Base-by-base conservation (phyloP, 2,888 invertebrate species). In the Mythimna loreyi region DNA sequence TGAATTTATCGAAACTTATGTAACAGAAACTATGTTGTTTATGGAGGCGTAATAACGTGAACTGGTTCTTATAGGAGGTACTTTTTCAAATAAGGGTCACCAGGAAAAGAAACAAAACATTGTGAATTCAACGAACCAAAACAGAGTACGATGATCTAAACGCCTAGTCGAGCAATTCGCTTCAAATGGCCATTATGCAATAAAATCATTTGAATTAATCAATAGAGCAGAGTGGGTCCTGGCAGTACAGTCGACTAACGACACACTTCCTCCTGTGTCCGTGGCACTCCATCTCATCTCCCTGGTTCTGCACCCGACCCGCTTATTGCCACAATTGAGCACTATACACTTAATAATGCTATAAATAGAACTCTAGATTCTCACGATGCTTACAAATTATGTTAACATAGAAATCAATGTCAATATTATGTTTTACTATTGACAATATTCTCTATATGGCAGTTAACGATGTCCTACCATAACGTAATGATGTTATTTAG, bases 171-270 rank as follows among this genome's bases (percentile, higher is more conserved):
- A 84, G 81, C 86, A 86, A 86, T 86, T 85, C 80, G 82, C 83
- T 83, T 70, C 57, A 80, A 83, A 78, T 83, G 87, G 85, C 90
- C 87, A 94, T 94, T 94, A 94, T 93, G 92, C 89, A 94, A 95
- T 95, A 94, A 94, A 94, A 89, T 90, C 89, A 91, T 92, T 93
- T 92, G 92, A 89, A 94, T 94, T 93, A 93, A 94, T 94, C 94
- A 94, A 95, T 95, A 94, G 94, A 94, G 91, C 89, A 83, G 87
- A 91, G 92, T 91, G 91, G 92, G 91, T 90, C 91, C 92, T 89
- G 89, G 85, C 88, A 89, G 85, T 78, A 83, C 84, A 84, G 80
- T 85, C 86, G 83, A 79, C 86, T 93, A 93, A 94, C 93, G 87
- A 92, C 87, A 80, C 78, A 90, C 89, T 92, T 94, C 94, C 94